These are phyloP conservation scores for Nesoenas mayeri DNA, from an alignment of 2,113 vertebrate genomes.

Conservation along the genomic window DNA sequence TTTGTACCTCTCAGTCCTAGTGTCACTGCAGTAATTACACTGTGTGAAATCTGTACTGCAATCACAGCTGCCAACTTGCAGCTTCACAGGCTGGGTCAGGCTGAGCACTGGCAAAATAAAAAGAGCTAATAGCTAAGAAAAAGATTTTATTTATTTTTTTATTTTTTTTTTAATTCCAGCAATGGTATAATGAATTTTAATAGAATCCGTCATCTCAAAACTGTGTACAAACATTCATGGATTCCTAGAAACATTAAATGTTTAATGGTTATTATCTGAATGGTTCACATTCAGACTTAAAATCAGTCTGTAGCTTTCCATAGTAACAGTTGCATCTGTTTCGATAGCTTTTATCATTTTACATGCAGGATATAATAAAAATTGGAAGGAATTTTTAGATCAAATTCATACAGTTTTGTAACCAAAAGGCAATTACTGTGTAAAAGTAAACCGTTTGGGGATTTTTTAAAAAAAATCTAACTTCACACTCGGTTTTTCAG, in stretches of 20 bases:
- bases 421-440: background rate
- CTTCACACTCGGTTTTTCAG: background rate
- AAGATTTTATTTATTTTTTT: background rate
- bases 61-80: constrained; percentile 92
- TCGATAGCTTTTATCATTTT: background rate
- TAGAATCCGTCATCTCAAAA: constrained; percentile 66
- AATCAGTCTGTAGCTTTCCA: constrained; percentile 1
- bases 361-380: background rate
- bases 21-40: constrained; percentile 95
- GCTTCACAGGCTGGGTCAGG: constrained; percentile 82
- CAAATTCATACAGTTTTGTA: background rate
- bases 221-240: constrained; percentile 70
- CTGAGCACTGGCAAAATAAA: constrained; percentile 70
- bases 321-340: background rate
- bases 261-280: background rate
- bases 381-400: background rate
- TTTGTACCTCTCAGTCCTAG: constrained; percentile 89
- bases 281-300: constrained; percentile 23
- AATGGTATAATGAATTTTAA: constrained; percentile 72
- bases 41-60: constrained; percentile 94
- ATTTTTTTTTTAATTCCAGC: constrained; percentile 10
- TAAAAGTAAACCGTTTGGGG: background rate
- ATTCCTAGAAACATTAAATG: constrained; percentile 40
- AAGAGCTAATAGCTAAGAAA: constrained; percentile 71
- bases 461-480: background rate